Evolutionary conservation across 2,888 invertebrate species (phyloP).

Genomic region (Sarcophaga variegata): DNA sequence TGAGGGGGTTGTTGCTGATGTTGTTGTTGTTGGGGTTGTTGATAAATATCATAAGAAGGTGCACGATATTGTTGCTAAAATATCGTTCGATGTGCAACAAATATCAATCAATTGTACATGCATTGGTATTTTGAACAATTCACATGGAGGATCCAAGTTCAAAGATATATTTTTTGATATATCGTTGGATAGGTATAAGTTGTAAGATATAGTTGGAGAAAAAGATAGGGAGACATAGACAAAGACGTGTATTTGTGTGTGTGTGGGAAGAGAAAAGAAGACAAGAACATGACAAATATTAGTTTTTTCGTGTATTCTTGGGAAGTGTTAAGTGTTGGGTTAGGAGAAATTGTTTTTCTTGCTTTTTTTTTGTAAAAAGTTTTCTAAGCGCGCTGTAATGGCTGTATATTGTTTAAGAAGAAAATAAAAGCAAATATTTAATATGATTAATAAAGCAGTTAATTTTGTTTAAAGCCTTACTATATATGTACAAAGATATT

Average conservation of each 20-base stretch:
- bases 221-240: constrained; percentile 56
- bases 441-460: constrained; percentile 54
- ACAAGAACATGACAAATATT: constrained; percentile 68
- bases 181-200: constrained; percentile 18
- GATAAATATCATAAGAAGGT: constrained; percentile 70
- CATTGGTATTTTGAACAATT: constrained; percentile 35
- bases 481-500: not conserved
- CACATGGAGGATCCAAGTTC: constrained; percentile 13
- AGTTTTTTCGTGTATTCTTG: constrained; percentile 54
- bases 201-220: constrained; percentile 8
- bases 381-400: constrained; percentile 72
- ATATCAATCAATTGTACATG: constrained; percentile 42
- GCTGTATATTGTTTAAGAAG: constrained; percentile 73
- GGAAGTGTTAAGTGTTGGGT: constrained; percentile 66
- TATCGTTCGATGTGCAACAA: constrained; percentile 53
- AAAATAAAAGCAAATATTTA: constrained; percentile 66
- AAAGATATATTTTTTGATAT: constrained; percentile 65
- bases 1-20: constrained; percentile 67
- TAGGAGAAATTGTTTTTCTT: constrained; percentile 33
- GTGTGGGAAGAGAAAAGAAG: constrained; percentile 71
- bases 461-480: constrained; percentile 13
- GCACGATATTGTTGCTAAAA: constrained; percentile 76
- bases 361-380: constrained; percentile 8
- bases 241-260: constrained; percentile 42
- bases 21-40: constrained; percentile 71